Base-by-base conservation (phyloP, 2,888 invertebrate genomes). In the Drosophila pegasa region DNA sequence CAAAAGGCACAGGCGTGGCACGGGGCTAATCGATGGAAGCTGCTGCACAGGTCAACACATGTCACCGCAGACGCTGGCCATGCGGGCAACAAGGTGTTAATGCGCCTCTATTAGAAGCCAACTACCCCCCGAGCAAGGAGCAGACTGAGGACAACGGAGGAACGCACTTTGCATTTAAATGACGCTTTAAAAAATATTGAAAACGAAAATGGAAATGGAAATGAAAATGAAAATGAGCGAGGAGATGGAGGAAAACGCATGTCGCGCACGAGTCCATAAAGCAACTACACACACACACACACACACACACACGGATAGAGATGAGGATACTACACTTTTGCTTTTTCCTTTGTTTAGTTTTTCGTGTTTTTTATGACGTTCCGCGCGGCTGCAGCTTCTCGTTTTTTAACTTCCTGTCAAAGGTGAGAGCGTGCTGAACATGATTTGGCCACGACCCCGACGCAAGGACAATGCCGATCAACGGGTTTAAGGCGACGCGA, bases 91-190 rank as follows among this genome's bases (percentile, higher is more conserved):
- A 89, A 84, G 77, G 77, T 78, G 77, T 78, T 80, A 78, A 77
- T 67, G 77, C 77, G 67, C 61, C 76, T 67, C 76, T 80, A 80
- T 72, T 71, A 74, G 38, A 43, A 50, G 25, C 35, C 7, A 78
- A 52, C 84, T 85, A 87, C 80, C 87, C 88, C 73, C 59, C 25
- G 43, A 9, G 47, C 16, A 18, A 38, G 18, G 5, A 43, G 31
- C 31, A 29, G 31, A 22, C 16, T 37, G 51, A 38, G 22, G 16
- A 27, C 40, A 38, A 33, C 37, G 40, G 33, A 18, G 40, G 25
- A 51, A 83, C 83, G 75, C 66, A 41, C 70, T 69, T 71, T 87
- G 89, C 88, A 84, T 84, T 85, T 88, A 89, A 84, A 84, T 89
- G 88, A 84, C 68, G 89, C 72, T 68, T 81, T 76, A 62, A 66